A percentile compares a stretch with the other conserved stretches of the same genome.
These are phyloP conservation scores for Procapra przewalskii DNA, from an alignment of 2,113 vertebrate species.

Conservation along the genomic window DNA sequence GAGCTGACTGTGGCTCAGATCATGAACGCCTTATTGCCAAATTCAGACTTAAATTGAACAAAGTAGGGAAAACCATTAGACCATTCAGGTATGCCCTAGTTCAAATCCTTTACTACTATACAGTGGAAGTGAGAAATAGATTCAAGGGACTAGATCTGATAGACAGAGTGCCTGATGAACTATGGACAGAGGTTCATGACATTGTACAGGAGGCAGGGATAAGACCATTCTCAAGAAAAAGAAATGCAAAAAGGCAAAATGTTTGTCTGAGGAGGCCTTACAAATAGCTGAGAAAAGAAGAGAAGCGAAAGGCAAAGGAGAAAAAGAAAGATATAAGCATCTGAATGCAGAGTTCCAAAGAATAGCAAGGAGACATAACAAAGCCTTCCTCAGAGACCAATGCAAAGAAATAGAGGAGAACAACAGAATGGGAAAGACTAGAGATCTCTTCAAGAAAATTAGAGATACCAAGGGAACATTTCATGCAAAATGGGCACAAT, in stretches of 20 bases:
- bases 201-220: background rate
- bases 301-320: background rate
- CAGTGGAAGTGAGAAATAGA: background rate
- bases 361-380: background rate
- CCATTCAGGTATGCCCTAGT: background rate
- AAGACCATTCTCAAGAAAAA: background rate
- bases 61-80: background rate
- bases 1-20: background rate
- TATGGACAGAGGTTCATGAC: background rate
- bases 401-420: background rate
- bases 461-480: background rate
- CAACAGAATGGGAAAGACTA: background rate
- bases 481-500: background rate
- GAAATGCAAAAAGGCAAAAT: background rate
- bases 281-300: background rate
- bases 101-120: background rate
- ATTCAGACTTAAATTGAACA: background rate
- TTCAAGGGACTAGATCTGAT: background rate
- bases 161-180: background rate
- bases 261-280: background rate
- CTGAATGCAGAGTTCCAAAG: background rate
- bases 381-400: background rate
- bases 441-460: background rate
- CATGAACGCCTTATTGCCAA: background rate
- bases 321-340: background rate